Evolutionary conservation across 1,140 invertebrate species (phyloP), one percentile per base, ranked within the genome.

Genomic region (Andricus grossulariae): DNA sequence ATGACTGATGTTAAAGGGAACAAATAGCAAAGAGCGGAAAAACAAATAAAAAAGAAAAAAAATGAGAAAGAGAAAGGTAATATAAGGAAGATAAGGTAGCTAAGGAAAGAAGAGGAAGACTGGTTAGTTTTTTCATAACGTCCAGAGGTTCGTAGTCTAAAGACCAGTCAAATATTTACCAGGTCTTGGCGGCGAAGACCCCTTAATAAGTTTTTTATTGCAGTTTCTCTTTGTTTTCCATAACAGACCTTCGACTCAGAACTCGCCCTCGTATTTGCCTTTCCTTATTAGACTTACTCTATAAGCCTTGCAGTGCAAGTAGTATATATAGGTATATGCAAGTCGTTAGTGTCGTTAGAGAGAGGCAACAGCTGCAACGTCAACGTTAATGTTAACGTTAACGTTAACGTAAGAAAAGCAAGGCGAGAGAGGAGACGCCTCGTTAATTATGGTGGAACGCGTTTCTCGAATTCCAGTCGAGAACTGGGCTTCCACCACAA

Each of bases 121-220:
- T 50, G 51, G 77, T 72, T 79, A 84, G 80, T 82, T 81, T 82
- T 57, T 76, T 80, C 81, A 83, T 86, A 86, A 87, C 45, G 77
- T 52, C 70, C 39, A 49, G 73, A 77, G 78, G 77, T 83, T 74
- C 77, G 72, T 57, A 73, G 76, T 78, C 77, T 77, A 84, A 83
- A 87, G 83, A 83, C 84, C 79, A 72, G 81, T 82, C 84, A 87
- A 86, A 87, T 86, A 87, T 86, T 86, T 87, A 82, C 84, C 82
- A 74, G 78, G 82, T 79, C 84, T 83, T 78, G 50, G 54, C 76
- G 78, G 71, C 55, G 55, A 70, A 76, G 80, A 79, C 80, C 74
- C 80, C 75, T 75, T 86, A 87, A 87, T 88, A 87, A 88, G 86
- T 87, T 88, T 88, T 86, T 88, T 87, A 87, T 88, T 86, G 82